Evolutionary conservation across 2,797 vertebrate species (phyloP), one percentile per base, ranked within the genome.

Genomic region (Xiphorhynchus erythropygius): DNA sequence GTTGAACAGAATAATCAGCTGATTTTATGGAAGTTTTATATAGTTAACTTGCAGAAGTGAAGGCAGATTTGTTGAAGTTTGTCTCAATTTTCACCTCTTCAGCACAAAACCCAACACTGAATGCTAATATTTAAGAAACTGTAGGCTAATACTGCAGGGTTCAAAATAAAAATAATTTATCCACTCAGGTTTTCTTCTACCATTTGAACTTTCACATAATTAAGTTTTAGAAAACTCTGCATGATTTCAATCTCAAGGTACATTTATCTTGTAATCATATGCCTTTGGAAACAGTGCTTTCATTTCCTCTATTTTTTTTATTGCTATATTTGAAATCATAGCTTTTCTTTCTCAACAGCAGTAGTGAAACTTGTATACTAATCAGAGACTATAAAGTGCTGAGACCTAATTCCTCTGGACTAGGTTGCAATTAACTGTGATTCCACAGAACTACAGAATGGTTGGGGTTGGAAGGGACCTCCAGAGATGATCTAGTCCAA

Each of bases 121-220:
- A 94, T 92, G n/a, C 8, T 97, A 90, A 78, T 96, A 88, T 84
- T 95, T 95, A 94, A 89, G 63, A 50, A 80, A 88, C n/a, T 69
- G 7, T 71, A 86, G 2, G 23, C 10, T 88, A 84, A 77, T 32
- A 28, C 18, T 41, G 8, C 35, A 87, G 39, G 63, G 10, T 87
- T 41, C 25, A 93, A 91, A 93, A 42, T 56, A 87, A 80, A 92
- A 41, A 47, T 63, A 1, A 89, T 80, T 92, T 91, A 91, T 85
- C 18, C 46, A 69, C n/a, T 86, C 0, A 10, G 10, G 32, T 41
- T 87, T 93, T 76, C 42, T 69, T 85, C 28, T n/a, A 78, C 23
- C 17, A 11, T 27, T 75, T 76, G 88, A 59, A 79, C 39, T 91
- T 88, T 69, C 59, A 70, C 14, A 42, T 63, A 86, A 94, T 89